A percentile compares a stretch with the other conserved stretches of the same genome.
Conservation (phyloP, 2,888 invertebrate genomes). For the Villa cingulata region DNA sequence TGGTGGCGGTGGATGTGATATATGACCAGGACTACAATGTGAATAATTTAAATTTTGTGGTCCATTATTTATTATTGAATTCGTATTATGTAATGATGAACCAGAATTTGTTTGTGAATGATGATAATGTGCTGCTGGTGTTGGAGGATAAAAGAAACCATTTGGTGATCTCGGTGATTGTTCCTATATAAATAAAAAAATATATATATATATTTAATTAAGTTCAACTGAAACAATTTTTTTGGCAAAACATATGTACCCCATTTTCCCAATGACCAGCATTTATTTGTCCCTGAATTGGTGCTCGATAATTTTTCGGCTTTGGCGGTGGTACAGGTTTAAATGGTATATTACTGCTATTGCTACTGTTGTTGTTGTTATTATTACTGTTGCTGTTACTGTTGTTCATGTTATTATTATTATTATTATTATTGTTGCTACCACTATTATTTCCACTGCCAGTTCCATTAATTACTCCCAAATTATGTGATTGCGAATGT, state of each 20-base stretch:
- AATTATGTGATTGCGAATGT: conserved; percentile 19
- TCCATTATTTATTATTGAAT: conserved; percentile 11
- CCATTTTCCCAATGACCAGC: conserved; percentile 39
- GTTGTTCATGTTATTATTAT: conserved; percentile 29
- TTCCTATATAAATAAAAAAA: conserved; percentile 21
- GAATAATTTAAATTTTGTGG: conserved; percentile 19
- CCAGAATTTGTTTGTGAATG: conserved; percentile 25
- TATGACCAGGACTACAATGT: conserved; percentile 21
- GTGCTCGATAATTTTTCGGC: conserved; percentile 80
- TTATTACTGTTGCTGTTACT: conserved; percentile 18
- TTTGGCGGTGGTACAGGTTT: conserved; percentile 89
- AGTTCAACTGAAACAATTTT: not conserved
- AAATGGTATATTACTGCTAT: conserved; percentile 40
- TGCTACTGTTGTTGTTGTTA: conserved; percentile 27
- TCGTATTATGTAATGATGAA: conserved; percentile 19
- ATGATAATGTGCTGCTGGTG: conserved; percentile 34
- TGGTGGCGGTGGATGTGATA: conserved; percentile 31
- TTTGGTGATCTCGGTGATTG: conserved; percentile 35
- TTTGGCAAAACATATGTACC: conserved; percentile 19
- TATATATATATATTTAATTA: conserved; percentile 2
- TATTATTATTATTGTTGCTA: no score
- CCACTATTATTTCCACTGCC: conserved; percentile 13
- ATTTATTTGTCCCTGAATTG: conserved; percentile 36
- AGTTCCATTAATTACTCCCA: conserved; percentile 15
- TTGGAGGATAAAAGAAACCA: conserved; percentile 36